Evolutionary conservation across 2,113 vertebrate genomes (phyloP).

Genomic region (Barbus barbus): DNA sequence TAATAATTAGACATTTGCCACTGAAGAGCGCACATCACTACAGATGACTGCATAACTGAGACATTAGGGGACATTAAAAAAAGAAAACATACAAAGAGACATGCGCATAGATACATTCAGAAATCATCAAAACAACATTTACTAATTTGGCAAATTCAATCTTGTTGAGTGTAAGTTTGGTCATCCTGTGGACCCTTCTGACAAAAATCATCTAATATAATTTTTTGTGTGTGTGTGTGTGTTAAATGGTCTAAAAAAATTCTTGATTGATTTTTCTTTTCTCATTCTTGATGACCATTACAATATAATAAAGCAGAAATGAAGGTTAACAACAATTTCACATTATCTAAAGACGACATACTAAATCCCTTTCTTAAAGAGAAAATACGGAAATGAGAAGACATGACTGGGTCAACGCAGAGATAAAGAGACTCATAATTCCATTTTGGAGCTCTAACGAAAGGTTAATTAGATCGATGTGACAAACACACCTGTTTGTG

Average conservation of each 20-base stretch:
- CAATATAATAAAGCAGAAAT: background rate
- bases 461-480: constrained; percentile 39
- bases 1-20: background rate
- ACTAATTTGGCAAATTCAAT: background rate
- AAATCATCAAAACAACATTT: background rate
- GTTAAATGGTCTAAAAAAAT: too few species aligned
- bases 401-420: too few species aligned
- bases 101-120: background rate
- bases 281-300: too few species aligned
- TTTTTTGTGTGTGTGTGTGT: too few species aligned
- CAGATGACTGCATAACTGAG: background rate
- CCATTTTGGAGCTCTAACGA: background rate
- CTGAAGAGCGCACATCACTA: background rate
- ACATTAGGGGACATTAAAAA: background rate
- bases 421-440: background rate
- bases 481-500: constrained; percentile 24
- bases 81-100: background rate
- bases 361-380: background rate
- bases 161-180: background rate
- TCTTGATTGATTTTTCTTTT: too few species aligned
- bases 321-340: constrained; percentile 12
- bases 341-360: background rate
- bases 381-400: background rate
- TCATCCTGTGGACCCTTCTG: background rate
- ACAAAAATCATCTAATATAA: too few species aligned